Evolutionary conservation across 2,797 vertebrate species (phyloP), one percentile per base, ranked within the genome.

Genomic region (Thamnophis elegans): DNA sequence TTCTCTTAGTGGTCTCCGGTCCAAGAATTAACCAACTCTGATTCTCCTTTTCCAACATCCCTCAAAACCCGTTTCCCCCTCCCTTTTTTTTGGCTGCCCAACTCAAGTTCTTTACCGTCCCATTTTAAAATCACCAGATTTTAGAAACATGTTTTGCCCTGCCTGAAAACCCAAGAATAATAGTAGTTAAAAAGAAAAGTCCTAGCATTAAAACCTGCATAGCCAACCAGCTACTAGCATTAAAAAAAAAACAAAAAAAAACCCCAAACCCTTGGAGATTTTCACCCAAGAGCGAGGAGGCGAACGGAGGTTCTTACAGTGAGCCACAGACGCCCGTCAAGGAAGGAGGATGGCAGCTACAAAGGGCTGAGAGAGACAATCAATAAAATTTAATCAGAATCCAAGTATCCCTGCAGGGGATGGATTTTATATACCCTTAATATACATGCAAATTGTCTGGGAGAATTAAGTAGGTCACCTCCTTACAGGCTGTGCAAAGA

Each of bases 391-490:
- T 78, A n/a, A 36, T 85, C 51, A 73, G 28, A 87, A 85, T 42
- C 56, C 91, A 87, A 54, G 54, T 56, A 5, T 14, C 91, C 91
- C 88, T n/a, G 9, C 55, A 87, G 91, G 91, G 62, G 55, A 89
- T 25, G 62, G 32, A 62, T 90, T 87, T 82, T 78, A 55, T 90
- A 88, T 91, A 90, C 90, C 73, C 91, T 88, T 92, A 92, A 90
- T 82, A 62, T 55, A 90, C 88, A 93, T 92, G 92, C 87, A 91
- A 91, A 91, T 78, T 65, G 56, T 89, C 58, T 32, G 53, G 51
- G 91, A 91, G 93, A 73, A 88, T 78, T 93, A 89, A 89, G 28
- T 92, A 92, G 87, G 92, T 91, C 89, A 92, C n/a, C 73, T 87
- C 25, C 25, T n/a, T 59, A 85, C 92, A 86, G 26, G 68, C 68